Conservation (phyloP, 2,888 invertebrate genomes). For the Drosophila niveifrons region DNA sequence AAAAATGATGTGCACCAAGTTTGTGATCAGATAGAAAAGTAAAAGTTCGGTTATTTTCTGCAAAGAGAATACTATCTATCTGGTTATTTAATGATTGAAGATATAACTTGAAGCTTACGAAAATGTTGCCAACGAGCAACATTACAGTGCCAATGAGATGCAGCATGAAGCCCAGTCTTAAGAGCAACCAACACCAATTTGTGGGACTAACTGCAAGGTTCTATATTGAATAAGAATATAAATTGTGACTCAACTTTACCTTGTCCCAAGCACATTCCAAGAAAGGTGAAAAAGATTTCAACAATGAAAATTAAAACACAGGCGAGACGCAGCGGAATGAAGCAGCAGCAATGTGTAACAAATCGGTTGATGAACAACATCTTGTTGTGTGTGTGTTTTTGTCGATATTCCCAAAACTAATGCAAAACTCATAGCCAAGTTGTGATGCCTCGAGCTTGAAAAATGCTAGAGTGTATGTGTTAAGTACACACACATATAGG, state of each 20-base stretch:
- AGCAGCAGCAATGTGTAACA: constrained; percentile 40
- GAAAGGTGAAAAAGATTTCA: constrained; percentile 22
- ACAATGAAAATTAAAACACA: constrained; percentile 34
- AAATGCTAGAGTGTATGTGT: constrained; percentile 26
- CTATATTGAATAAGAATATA: neutral
- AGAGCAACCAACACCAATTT: neutral
- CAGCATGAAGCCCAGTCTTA: constrained; percentile 35
- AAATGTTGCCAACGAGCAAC: constrained; percentile 40
- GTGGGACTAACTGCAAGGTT: constrained; percentile 1
- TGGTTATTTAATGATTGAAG: neutral
- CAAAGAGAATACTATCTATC: neutral
- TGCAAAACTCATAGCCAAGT: constrained; percentile 46
- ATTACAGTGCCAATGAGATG: constrained; percentile 42
- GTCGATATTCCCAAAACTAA: constrained; percentile 4
- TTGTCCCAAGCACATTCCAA: constrained; percentile 48
- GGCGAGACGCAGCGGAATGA: constrained; percentile 46
- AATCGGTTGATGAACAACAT: constrained; percentile 3
- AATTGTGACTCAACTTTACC: constrained; percentile 34
- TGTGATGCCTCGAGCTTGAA: constrained; percentile 15
- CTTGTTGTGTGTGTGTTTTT: neutral
- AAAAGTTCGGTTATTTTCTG: constrained; percentile 42
- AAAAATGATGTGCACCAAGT: constrained; percentile 22
- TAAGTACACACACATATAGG: constrained; percentile 18
- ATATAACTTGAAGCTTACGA: constrained; percentile 21
- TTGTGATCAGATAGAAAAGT: constrained; percentile 31